Evolutionary conservation across 2,888 invertebrate genomes (phyloP).

Genomic region (Microctonus aethiopoides): DNA sequence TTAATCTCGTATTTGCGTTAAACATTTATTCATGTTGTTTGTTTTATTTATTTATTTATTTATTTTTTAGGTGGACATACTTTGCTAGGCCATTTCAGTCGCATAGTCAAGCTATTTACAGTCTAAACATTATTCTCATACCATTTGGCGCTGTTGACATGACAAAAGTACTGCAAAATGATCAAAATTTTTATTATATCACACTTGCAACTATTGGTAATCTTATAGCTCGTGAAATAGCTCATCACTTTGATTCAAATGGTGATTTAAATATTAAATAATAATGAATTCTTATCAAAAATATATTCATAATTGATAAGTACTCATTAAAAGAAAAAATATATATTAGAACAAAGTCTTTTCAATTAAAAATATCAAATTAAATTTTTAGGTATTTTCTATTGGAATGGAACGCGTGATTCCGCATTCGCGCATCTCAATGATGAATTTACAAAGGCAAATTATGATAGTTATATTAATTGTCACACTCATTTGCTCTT

Average conservation of each 20-base stretch:
- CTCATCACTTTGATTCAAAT: slow-evolving; percentile 52
- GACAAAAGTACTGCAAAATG: slow-evolving; percentile 33
- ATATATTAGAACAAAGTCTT: slow-evolving; percentile 8
- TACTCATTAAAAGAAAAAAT: slow-evolving; percentile 6
- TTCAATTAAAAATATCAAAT: background rate
- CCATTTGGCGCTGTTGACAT: slow-evolving; percentile 53
- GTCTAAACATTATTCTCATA: slow-evolving; percentile 48
- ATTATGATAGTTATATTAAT: slow-evolving; percentile 43
- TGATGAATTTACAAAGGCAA: slow-evolving; percentile 24
- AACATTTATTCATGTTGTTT: background rate
- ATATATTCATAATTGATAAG: background rate
- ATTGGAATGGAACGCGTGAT: slow-evolving; percentile 47
- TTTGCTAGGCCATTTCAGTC: slow-evolving; percentile 52
- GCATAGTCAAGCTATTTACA: slow-evolving; percentile 43
- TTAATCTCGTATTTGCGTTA: background rate
- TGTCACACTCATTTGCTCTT: slow-evolving; percentile 43
- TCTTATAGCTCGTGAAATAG: slow-evolving; percentile 53
- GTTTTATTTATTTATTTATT: too few relatives aligned
- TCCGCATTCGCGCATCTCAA: slow-evolving; percentile 31
- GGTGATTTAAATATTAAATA: slow-evolving; percentile 45
- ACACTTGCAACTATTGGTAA: slow-evolving; percentile 52
- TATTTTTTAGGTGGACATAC: slow-evolving; percentile 51
- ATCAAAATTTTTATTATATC: slow-evolving; percentile 43
- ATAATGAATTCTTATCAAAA: slow-evolving; percentile 2
- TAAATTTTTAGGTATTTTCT: slow-evolving; percentile 46